These are phyloP conservation scores for Steinernema scapterisci DNA, from an alignment of 2,888 invertebrate genomes.

Conservation along the genomic window DNA sequence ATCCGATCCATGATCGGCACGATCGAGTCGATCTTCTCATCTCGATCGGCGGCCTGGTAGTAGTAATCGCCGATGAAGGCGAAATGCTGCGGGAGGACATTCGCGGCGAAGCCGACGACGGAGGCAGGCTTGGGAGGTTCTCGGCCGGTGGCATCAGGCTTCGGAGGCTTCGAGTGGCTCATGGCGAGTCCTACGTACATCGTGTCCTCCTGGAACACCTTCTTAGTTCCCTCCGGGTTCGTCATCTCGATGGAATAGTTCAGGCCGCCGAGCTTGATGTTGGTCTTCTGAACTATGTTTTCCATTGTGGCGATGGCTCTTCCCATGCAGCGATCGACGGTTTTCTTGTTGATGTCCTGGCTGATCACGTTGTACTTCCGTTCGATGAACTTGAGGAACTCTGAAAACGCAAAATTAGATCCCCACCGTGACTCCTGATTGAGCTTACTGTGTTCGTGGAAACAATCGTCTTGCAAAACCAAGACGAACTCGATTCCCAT, in stretches of 20 bases:
- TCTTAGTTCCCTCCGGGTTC: constrained; percentile 8
- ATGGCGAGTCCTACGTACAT: constrained; percentile 26
- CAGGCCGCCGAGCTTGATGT: constrained; percentile 37
- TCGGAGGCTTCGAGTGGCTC: constrained; percentile 8
- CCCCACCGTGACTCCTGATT: background rate
- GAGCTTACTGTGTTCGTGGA: constrained; percentile 12
- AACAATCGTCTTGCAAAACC: background rate
- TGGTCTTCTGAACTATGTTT: constrained; percentile 38
- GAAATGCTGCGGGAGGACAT: background rate
- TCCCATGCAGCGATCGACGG: background rate
- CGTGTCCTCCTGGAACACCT: background rate
- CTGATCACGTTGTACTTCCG: constrained; percentile 26
- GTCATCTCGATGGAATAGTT: constrained; percentile 28
- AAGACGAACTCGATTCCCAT: constrained; percentile 4
- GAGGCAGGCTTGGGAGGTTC: constrained; percentile 21
- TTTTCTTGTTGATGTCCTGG: constrained; percentile 26
- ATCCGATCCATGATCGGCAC: constrained; percentile 10
- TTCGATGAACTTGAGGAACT: constrained; percentile 30
- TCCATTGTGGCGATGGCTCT: constrained; percentile 23
- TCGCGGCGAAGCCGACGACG: constrained; percentile 35
- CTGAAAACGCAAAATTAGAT: too few species aligned
- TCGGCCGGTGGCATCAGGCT: constrained; percentile 6
- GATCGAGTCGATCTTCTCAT: constrained; percentile 30
- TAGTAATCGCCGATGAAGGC: constrained; percentile 33
- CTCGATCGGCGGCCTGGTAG: constrained; percentile 17